Conservation (phyloP, 2,888 invertebrate species). For the Lepeophtheirus nordmannii region DNA sequence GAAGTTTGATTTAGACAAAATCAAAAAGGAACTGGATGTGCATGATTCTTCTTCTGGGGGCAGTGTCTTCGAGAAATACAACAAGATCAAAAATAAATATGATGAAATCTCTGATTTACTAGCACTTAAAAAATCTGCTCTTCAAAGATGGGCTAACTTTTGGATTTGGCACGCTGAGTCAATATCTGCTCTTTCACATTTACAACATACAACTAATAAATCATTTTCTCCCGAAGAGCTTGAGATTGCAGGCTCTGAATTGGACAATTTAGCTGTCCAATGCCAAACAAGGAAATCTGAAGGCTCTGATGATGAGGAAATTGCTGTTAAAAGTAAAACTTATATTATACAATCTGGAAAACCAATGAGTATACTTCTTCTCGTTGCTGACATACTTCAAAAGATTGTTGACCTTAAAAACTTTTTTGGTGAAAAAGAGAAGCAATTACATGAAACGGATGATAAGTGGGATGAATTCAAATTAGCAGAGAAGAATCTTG, state of each 20-base stretch:
- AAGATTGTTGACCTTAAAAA: constrained; percentile 36
- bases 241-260: constrained; percentile 3
- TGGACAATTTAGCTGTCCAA: constrained; percentile 19
- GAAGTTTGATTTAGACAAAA: constrained; percentile 55
- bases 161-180: constrained; percentile 27
- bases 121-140: constrained; percentile 27
- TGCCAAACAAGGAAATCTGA: constrained; percentile 13
- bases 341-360: constrained; percentile 49
- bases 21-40: constrained; percentile 51
- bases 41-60: not conserved
- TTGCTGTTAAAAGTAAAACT: constrained; percentile 40
- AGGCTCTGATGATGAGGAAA: constrained; percentile 25
- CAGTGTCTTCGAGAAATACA: not conserved
- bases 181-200: not conserved
- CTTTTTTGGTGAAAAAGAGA: constrained; percentile 31
- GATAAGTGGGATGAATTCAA: constrained; percentile 62
- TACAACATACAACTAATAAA: constrained; percentile 1
- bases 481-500: constrained; percentile 51
- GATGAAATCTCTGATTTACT: constrained; percentile 32
- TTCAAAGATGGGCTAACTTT: constrained; percentile 28
- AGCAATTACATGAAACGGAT: constrained; percentile 33
- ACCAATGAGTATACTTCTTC: constrained; percentile 47
- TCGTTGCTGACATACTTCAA: constrained; percentile 53
- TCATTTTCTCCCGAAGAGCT: not conserved
- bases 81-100: constrained; percentile 40